Evolutionary conservation across 2,113 vertebrate species (phyloP).

Genomic region (Pteruthius melanotis): DNA sequence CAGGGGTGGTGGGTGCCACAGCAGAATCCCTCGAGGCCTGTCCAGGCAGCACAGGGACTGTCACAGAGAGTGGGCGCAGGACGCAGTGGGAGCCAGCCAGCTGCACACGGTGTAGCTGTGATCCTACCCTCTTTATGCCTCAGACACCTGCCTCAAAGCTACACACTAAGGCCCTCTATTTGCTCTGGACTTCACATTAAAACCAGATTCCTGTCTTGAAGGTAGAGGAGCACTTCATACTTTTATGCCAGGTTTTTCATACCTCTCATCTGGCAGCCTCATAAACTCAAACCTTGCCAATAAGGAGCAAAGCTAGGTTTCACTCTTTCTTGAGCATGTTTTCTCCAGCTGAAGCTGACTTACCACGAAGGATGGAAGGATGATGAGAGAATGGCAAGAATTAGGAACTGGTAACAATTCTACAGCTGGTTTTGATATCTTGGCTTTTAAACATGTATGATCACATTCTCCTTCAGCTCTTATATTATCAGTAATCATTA

Average conservation of each 20-base stretch:
- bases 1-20: not conserved
- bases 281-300: not conserved
- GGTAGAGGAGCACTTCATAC: not conserved
- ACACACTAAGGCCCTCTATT: not conserved
- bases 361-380: not conserved
- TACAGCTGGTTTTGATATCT: not conserved
- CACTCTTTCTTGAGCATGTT: not conserved
- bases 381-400: not conserved
- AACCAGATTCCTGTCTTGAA: not conserved
- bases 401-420: not conserved
- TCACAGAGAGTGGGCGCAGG: not conserved
- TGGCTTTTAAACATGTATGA: not conserved
- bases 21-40: not conserved
- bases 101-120: rapidly evolving
- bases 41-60: not conserved
- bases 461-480: not conserved
- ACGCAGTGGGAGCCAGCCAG: not conserved
- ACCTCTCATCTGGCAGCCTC: not conserved
- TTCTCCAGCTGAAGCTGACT: not conserved
- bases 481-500: not conserved
- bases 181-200: not conserved
- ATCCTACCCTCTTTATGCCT: not conserved
- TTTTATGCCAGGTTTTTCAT: not conserved
- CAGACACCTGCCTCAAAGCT: not conserved
- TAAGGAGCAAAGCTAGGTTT: not conserved